Percentiles rank a stretch among this genome's conserved stretches.
Conservation (phyloP, 2,797 vertebrate species). For the Cottoperca gobio region DNA sequence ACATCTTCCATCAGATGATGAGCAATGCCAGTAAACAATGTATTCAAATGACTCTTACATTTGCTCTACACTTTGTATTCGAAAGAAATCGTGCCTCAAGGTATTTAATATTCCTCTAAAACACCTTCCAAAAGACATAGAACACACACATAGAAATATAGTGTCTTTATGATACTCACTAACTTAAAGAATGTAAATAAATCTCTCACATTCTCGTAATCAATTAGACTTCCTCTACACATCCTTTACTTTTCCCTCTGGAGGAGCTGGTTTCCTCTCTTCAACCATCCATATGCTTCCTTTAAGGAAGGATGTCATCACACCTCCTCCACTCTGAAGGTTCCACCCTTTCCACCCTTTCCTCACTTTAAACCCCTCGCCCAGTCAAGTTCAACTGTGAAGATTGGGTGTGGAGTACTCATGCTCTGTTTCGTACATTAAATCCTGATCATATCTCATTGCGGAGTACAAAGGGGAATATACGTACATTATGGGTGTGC, state of each 20-base stretch:
- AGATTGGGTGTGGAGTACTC: conserved; percentile 56
- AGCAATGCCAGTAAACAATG: conserved; percentile 33
- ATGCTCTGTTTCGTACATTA: conserved; percentile 24
- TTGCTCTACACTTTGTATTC: conserved; percentile 9
- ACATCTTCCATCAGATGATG: conserved; percentile 29
- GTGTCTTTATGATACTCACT: conserved; percentile 18
- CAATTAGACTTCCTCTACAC: conserved; percentile 64
- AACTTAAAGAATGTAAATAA: conserved; percentile 34
- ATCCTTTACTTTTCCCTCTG: conserved; percentile 60
- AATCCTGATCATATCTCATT: conserved; percentile 36
- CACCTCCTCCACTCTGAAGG: conserved; percentile 75
- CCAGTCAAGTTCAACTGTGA: conserved; percentile 51
- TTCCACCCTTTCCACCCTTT: conserved; percentile 81
- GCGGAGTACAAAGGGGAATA: conserved; percentile 31
- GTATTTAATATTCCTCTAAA: conserved; percentile 5
- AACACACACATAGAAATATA: too few species aligned
- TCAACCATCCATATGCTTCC: conserved; percentile 79
- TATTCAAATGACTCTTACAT: conserved; percentile 16
- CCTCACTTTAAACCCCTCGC: conserved; percentile 58
- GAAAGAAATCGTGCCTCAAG: conserved; percentile 1
- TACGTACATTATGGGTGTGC: conserved; percentile 31
- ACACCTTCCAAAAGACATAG: conserved; percentile 8
- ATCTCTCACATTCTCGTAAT: conserved; percentile 62
- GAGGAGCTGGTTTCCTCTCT: conserved; percentile 68
- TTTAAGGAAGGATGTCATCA: conserved; percentile 81